These are phyloP conservation scores for Unio delphinus DNA, from an alignment of 2,888 invertebrate genomes.

Conservation along the genomic window DNA sequence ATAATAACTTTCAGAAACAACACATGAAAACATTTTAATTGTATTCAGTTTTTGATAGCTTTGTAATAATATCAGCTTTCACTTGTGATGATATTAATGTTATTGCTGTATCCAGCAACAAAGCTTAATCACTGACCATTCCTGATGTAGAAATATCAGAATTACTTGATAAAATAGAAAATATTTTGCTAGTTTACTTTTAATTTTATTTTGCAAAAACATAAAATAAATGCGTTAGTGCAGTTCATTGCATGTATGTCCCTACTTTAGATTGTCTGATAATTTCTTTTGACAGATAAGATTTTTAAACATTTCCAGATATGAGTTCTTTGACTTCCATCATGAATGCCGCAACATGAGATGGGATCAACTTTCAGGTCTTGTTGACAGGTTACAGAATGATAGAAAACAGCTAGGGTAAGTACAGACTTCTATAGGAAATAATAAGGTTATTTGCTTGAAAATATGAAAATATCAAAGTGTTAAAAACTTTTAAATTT, in stretches of 20 bases:
- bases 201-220: neutral
- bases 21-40: no score
- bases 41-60: no score
- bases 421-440: conserved; percentile 3
- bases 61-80: no score
- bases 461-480: no score
- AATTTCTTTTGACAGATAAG: neutral
- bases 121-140: no score
- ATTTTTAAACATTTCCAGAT: conserved; percentile 76
- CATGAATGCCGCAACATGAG: conserved; percentile 95
- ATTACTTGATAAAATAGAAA: no score
- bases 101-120: no score
- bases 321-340: conserved; percentile 99
- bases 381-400: conserved; percentile 85
- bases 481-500: no score
- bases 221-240: neutral
- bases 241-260: neutral
- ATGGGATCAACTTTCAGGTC: conserved; percentile 91
- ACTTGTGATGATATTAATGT: no score
- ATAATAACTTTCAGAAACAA: no score
- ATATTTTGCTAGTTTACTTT: neutral
- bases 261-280: neutral
- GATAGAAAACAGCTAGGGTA: conserved; percentile 82
- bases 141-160: no score
- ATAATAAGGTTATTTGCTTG: no score